A percentile compares a stretch with the other conserved stretches of the same genome.
phyloP scores from a whole-genome alignment of 2,113 vertebrate species.

The Bufo gargarizans region DNA sequence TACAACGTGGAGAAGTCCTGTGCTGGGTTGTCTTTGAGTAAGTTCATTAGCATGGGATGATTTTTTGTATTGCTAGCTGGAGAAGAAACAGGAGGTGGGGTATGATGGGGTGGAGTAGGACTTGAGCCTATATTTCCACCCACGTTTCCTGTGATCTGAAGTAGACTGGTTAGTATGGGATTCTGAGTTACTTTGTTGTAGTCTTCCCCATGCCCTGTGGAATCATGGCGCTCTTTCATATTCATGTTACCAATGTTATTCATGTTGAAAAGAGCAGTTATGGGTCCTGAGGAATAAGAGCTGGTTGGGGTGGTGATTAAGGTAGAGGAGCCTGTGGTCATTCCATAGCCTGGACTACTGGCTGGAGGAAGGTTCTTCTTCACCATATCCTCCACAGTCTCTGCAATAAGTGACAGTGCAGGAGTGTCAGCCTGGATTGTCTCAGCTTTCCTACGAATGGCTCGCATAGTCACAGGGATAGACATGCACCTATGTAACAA shows the following conservation, averaged over 20 bases:
- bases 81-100: conserved; percentile 92
- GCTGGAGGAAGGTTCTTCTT: conserved; percentile 96
- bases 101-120: conserved; percentile 93
- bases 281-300: conserved; percentile 85
- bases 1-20: conserved; percentile 94
- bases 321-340: conserved; percentile 84
- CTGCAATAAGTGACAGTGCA: conserved; percentile 93
- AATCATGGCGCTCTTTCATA: conserved; percentile 84
- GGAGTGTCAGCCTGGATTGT: conserved; percentile 98
- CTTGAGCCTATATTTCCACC: conserved; percentile 86
- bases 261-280: conserved; percentile 82
- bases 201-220: conserved; percentile 86
- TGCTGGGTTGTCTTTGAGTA: conserved; percentile 95
- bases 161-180: conserved; percentile 95
- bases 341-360: conserved; percentile 93
- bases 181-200: conserved; percentile 98
- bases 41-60: conserved; percentile 99
- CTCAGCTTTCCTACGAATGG: conserved; percentile 96
- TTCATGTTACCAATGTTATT: conserved; percentile 73
- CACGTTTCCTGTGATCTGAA: conserved; percentile 95
- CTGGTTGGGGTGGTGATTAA: conserved; percentile 89
- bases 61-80: conserved; percentile 99
- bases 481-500: conserved; percentile 90
- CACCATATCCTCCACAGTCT: conserved; percentile 97
- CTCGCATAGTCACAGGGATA: conserved; percentile 97